Evolutionary conservation across 2,113 vertebrate genomes (phyloP), one percentile per base, ranked within the genome.

Genomic region (Carassius gibelio): DNA sequence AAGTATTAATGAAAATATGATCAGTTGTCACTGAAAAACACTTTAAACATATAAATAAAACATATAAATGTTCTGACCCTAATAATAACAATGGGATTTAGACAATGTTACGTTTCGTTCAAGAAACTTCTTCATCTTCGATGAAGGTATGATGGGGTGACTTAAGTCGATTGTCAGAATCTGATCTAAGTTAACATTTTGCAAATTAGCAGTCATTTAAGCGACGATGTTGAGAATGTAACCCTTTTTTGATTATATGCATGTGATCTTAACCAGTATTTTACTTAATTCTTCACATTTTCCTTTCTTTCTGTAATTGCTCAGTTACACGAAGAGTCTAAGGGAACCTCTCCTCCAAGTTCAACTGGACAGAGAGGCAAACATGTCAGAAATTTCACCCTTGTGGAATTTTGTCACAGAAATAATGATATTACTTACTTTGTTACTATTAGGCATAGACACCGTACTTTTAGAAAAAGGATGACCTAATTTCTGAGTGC

Each of bases 251-350:
- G 52, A 78, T 78, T 78, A 59, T 38, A 36, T 13, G 8, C 8
- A 59, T 59, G 50, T 36, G 3, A 57, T 76, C 15, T 55, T 21
- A 55, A 36, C 4, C 50, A 42, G 21, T 8, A 23, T 74, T 48
- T 45, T 14, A 3, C 5, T 5, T 23, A 74, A 45, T 48, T 45
- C 10, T 52, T 75, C 48, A 26, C 10, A 55, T 19, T 76, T 61
- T 26, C 17, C 10, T 17, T 57, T 77, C 14, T 50, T 85, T 50
- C 87, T 92, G 88, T 87, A 77, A 90, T 89, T 61, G 17, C 82
- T 74, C 91, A 99, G 98, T 93, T 99, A 96, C 93, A 95, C 98
- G 93, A 95, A 94, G 92, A 96, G 95, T 88, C 93, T 99, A 89
- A 95, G 95, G 82, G 96, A 94, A 86, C 97, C 97, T 4, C 91